phyloP scores from a whole-genome alignment of 2,113 vertebrate species.

The Delphinus delphis region DNA sequence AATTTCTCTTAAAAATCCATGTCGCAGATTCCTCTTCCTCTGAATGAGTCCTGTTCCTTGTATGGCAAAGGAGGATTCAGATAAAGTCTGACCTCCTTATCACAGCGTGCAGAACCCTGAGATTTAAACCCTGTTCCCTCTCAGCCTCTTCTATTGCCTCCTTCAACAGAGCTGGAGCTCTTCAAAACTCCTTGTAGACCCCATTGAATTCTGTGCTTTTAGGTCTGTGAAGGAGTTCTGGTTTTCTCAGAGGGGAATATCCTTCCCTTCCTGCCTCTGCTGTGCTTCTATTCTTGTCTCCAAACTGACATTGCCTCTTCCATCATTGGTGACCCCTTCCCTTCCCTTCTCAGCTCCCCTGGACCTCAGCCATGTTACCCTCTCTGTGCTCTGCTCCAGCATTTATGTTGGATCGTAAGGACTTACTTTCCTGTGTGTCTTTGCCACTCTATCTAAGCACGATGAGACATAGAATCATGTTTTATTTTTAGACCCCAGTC shows the following conservation, averaged over 20 bases:
- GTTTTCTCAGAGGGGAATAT: not conserved
- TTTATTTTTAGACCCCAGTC: not conserved
- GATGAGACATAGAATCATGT: not conserved
- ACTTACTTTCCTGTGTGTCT: not conserved
- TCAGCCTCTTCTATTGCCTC: not conserved
- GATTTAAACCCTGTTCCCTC: not conserved
- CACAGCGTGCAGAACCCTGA: fast-evolving
- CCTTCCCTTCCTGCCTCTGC: not conserved
- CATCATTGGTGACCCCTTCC: not conserved
- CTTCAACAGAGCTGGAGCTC: not conserved
- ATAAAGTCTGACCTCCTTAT: not conserved
- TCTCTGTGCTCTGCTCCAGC: not conserved
- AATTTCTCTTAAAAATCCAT: not conserved
- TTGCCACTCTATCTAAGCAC: not conserved
- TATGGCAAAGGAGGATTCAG: not conserved
- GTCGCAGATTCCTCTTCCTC: not conserved
- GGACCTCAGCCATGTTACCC: not conserved
- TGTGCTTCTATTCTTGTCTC: not conserved
- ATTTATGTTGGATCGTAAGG: not conserved
- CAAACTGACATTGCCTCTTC: not conserved
- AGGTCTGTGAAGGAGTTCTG: not conserved
- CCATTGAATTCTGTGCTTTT: not conserved
- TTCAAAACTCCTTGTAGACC: not conserved
- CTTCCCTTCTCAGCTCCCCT: too few species aligned
- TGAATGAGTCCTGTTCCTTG: not conserved